Conservation (phyloP, 2,888 invertebrate genomes). For the Pinctada fucata region DNA sequence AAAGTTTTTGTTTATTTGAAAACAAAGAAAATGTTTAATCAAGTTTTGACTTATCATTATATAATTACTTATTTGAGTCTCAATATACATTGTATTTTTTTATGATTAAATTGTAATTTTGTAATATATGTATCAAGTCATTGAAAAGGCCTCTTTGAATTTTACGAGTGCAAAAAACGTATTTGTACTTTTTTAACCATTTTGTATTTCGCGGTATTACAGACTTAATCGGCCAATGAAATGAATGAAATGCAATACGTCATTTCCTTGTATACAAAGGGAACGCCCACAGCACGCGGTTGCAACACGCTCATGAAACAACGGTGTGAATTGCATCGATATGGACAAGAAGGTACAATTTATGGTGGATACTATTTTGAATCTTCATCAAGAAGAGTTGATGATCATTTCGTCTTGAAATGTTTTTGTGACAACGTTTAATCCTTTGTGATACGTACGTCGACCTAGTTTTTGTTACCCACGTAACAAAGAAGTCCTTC, state of each 20-base stretch:
- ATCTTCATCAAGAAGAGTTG: neutral
- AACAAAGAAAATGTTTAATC: no score
- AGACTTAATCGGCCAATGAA: neutral
- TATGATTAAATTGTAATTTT: no score
- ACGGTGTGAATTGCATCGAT: neutral
- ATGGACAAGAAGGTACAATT: neutral
- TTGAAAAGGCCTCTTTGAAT: no score
- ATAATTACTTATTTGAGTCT: no score
- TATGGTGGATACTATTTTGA: neutral
- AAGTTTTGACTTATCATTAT: no score
- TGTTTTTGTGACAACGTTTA: neutral
- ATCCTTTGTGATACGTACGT: slow-evolving; percentile 12
- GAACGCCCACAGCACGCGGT: slow-evolving; percentile 71
- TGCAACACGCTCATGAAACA: slow-evolving; percentile 19
- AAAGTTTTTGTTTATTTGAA: no score
- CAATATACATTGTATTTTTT: no score
- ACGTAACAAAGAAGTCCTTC: neutral
- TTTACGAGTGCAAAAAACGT: no score
- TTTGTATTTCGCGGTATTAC: neutral
- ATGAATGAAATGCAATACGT: slow-evolving; percentile 40
- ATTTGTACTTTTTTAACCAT: no score
- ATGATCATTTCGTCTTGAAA: slow-evolving; percentile 2
- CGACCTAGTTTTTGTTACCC: neutral
- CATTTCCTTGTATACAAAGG: slow-evolving; percentile 61
- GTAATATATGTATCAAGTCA: no score